These are phyloP conservation scores for Beris chalybata DNA, from an alignment of 2,888 invertebrate genomes.

Conservation along the genomic window DNA sequence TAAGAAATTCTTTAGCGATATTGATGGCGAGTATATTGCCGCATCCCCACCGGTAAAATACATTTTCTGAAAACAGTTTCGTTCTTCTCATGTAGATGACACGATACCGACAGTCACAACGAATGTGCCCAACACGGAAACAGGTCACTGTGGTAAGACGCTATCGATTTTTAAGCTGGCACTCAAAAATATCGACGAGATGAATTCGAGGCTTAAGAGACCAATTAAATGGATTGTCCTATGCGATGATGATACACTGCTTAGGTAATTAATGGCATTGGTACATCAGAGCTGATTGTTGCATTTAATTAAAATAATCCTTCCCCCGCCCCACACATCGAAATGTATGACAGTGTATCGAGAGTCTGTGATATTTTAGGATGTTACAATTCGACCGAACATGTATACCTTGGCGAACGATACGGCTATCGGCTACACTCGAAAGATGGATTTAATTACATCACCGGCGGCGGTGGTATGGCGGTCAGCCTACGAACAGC, in stretches of 20 bases:
- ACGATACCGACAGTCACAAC: slow-evolving; percentile 64
- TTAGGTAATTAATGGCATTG: slow-evolving; percentile 65
- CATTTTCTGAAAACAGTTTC: background rate
- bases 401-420: slow-evolving; percentile 76
- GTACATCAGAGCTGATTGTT: slow-evolving; percentile 17
- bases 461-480: slow-evolving; percentile 92
- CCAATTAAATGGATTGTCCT: slow-evolving; percentile 78
- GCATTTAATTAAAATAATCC: slow-evolving; percentile 20
- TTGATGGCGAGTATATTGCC: slow-evolving; percentile 60
- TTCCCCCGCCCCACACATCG: background rate
- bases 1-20: slow-evolving; percentile 81
- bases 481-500: slow-evolving; percentile 71
- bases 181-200: slow-evolving; percentile 59
- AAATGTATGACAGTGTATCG: slow-evolving; percentile 46
- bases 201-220: slow-evolving; percentile 42
- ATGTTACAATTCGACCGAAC: slow-evolving; percentile 49
- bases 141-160: slow-evolving; percentile 90
- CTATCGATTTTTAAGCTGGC: slow-evolving; percentile 71
- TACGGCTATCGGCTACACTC: slow-evolving; percentile 76
- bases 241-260: slow-evolving; percentile 92
- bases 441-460: slow-evolving; percentile 80
- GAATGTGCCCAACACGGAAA: slow-evolving; percentile 77
- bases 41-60: background rate
- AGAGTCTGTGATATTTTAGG: slow-evolving; percentile 51
- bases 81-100: slow-evolving; percentile 41